Conservation (phyloP, 2,888 invertebrate species). For the Phasia obesa region DNA sequence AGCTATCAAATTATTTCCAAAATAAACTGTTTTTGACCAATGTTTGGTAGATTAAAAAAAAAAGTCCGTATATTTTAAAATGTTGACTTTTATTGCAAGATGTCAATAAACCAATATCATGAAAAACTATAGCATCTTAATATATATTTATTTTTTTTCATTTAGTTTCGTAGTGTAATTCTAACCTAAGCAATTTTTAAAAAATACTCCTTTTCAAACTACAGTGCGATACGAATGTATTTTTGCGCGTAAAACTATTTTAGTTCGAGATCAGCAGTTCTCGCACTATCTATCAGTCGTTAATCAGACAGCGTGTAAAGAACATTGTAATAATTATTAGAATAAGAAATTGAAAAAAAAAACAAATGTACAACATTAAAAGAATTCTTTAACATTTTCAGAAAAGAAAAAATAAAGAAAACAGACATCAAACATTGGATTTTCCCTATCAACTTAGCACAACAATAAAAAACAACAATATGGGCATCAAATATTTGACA, state of each 20-base stretch:
- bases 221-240: conserved; percentile 34
- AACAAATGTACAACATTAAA: neutral
- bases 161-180: no score
- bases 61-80: no score
- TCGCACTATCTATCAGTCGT: conserved; percentile 22
- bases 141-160: no score
- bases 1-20: no score
- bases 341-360: conserved; percentile 27
- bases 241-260: conserved; percentile 51
- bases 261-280: conserved; percentile 17
- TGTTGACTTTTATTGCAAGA: no score
- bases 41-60: no score
- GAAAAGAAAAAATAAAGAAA: neutral
- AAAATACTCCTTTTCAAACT: no score
- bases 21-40: no score
- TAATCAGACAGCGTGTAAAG: conserved; percentile 45
- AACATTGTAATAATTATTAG: conserved; percentile 40
- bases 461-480: conserved; percentile 72
- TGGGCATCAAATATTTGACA: conserved; percentile 81
- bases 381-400: no score
- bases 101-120: no score
- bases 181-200: no score
- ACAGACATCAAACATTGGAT: conserved; percentile 1
- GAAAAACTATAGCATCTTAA: no score
- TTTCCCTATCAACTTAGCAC: conserved; percentile 8